A percentile compares a stretch with the other conserved stretches of the same genome.
Evolutionary conservation across 1,140 invertebrate genomes (phyloP).

Genomic region (Prorops nasuta): DNA sequence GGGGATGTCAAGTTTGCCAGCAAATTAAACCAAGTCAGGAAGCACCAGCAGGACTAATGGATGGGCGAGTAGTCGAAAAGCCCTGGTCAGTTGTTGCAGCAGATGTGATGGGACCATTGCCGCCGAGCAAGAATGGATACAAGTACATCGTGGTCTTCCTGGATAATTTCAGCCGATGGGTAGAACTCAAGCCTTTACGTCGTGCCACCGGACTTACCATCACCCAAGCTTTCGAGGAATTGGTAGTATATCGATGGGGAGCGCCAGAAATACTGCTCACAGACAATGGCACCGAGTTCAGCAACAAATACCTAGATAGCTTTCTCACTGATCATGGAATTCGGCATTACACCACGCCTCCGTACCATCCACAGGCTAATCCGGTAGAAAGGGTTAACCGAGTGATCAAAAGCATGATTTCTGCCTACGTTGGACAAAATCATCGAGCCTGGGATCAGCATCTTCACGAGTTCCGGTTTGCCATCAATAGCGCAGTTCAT

Average conservation of each 20-base stretch:
- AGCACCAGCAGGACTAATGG: slow-evolving; percentile 34
- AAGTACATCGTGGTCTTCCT: slow-evolving; percentile 43
- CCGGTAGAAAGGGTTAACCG: slow-evolving; percentile 47
- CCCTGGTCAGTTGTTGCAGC: slow-evolving; percentile 44
- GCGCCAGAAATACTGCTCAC: slow-evolving; percentile 35
- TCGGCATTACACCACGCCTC: slow-evolving; percentile 9
- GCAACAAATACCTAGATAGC: neutral
- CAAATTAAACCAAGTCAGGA: slow-evolving; percentile 32
- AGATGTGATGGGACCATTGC: slow-evolving; percentile 50
- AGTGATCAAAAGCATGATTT: slow-evolving; percentile 43
- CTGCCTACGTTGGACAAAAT: slow-evolving; percentile 33
- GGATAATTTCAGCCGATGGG: slow-evolving; percentile 44
- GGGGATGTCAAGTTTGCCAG: slow-evolving; percentile 27
- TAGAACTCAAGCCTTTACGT: slow-evolving; percentile 21
- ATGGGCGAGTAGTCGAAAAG: slow-evolving; percentile 16
- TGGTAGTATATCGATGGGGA: slow-evolving; percentile 35
- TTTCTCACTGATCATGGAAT: neutral
- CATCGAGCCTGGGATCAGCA: slow-evolving; percentile 37
- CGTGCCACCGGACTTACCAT: slow-evolving; percentile 29
- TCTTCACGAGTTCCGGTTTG: slow-evolving; percentile 27
- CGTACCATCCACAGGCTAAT: slow-evolving; percentile 47
- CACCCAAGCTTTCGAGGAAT: slow-evolving; percentile 24
- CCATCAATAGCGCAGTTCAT: slow-evolving; percentile 32
- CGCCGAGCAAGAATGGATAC: slow-evolving; percentile 34
- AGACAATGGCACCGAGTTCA: slow-evolving; percentile 53